Percentiles rank a stretch among this genome's conserved stretches.
Conservation (phyloP, 2,113 vertebrate species). For the Epinephelus cyanopodus region DNA sequence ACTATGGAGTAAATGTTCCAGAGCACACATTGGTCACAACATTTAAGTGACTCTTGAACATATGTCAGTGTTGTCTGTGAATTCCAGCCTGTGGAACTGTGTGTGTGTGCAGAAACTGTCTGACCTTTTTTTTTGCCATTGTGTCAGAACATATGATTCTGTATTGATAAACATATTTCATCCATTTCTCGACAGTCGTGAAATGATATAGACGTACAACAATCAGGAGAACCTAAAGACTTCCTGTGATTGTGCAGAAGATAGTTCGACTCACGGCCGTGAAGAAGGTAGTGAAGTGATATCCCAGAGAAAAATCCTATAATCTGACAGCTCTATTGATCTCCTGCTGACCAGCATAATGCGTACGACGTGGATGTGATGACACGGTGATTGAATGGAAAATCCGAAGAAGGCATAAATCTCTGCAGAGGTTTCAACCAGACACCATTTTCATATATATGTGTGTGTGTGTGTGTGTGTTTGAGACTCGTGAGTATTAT, state of each 20-base stretch:
- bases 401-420: background rate
- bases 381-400: background rate
- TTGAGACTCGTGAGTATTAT: constrained; percentile 48
- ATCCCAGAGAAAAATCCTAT: background rate
- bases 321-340: background rate
- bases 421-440: background rate
- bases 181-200: background rate
- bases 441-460: constrained; percentile 1
- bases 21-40: background rate
- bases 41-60: background rate
- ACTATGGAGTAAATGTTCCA: background rate
- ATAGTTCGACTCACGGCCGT: too few species aligned
- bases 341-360: background rate
- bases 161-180: background rate
- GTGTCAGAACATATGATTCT: background rate
- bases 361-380: background rate
- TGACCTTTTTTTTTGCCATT: background rate
- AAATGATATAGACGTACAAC: background rate
- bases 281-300: background rate
- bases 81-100: background rate
- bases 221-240: background rate
- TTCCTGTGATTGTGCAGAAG: background rate
- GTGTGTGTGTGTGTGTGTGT: constrained; percentile 29
- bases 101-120: background rate
- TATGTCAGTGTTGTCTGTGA: background rate